Conservation (phyloP, 1,140 invertebrate species). For the Luehdorfia chinensis region DNA sequence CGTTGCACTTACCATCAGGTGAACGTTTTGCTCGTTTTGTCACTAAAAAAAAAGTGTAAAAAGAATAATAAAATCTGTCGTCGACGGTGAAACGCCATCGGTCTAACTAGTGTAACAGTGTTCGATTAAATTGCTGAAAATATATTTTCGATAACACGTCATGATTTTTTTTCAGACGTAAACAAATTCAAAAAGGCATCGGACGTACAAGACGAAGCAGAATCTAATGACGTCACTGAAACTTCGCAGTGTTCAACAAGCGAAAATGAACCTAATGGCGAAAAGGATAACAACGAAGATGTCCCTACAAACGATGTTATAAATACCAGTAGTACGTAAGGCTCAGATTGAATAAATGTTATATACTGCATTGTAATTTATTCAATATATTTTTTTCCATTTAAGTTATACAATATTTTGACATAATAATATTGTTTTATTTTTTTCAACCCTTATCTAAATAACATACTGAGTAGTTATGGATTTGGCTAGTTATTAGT, state of each 20-base stretch:
- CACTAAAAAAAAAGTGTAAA: no score
- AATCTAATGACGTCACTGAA: conserved; percentile 20
- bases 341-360: neutral
- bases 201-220: conserved; percentile 23
- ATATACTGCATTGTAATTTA: neutral
- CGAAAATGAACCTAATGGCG: conserved; percentile 27
- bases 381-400: neutral
- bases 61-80: no score
- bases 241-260: neutral
- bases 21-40: no score
- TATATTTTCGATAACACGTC: no score
- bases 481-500: no score
- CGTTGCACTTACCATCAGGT: no score
- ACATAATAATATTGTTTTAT: neutral
- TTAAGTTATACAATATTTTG: conserved; percentile 9
- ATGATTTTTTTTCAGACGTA: conserved; percentile 45
- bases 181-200: conserved; percentile 59
- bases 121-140: no score
- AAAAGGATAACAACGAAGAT: neutral
- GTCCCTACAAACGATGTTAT: neutral
- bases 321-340: neutral
- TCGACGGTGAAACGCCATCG: no score
- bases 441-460: no score
- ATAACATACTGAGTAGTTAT: no score
- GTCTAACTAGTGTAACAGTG: no score